Evolutionary conservation across 2,888 invertebrate genomes (phyloP).

Genomic region (Labia minor): DNA sequence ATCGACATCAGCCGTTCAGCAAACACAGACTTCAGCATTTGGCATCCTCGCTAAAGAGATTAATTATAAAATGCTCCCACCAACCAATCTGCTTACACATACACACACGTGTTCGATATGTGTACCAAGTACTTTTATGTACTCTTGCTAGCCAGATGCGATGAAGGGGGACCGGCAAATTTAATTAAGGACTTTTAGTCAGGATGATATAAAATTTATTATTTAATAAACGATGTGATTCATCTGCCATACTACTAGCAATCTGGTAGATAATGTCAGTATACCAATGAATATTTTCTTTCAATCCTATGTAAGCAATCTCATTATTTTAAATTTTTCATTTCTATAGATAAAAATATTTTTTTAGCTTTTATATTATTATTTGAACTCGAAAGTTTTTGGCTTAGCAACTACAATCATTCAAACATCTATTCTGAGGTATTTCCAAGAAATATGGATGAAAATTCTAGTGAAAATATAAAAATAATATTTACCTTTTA

Average conservation of each 20-base stretch:
- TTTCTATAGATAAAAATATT: too few relatives aligned
- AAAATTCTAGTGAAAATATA: too few relatives aligned
- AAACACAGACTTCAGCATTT: not conserved
- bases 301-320: too few relatives aligned
- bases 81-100: not conserved
- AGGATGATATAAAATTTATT: slow-evolving; percentile 13
- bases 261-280: too few relatives aligned
- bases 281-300: too few relatives aligned
- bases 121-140: not conserved
- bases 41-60: not conserved
- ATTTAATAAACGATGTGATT: not conserved
- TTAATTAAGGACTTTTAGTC: slow-evolving; percentile 13
- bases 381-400: too few relatives aligned
- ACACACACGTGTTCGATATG: not conserved
- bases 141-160: not conserved
- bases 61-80: not conserved
- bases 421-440: too few relatives aligned
- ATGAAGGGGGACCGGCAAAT: not conserved
- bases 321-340: too few relatives aligned
- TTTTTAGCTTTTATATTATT: too few relatives aligned
- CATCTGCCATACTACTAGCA: not conserved
- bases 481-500: too few relatives aligned
- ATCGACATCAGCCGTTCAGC: not conserved
- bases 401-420: too few relatives aligned
- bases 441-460: too few relatives aligned